Percentiles rank a stretch among this genome's conserved stretches.
These are phyloP conservation scores for Lepidothrix coronata DNA, from an alignment of 2,113 vertebrate species.

Conservation along the genomic window DNA sequence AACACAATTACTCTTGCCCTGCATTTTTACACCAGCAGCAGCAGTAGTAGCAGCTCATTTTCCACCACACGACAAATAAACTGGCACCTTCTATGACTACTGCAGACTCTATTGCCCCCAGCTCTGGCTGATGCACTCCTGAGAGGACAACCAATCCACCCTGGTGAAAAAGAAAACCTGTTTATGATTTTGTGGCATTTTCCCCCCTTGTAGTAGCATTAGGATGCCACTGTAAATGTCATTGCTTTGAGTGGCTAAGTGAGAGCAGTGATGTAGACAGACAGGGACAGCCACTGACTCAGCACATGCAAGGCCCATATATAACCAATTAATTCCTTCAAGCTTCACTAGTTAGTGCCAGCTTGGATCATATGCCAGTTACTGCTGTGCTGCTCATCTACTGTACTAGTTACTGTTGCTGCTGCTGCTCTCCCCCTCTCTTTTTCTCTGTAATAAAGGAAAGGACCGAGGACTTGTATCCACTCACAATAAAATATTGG, in stretches of 20 bases:
- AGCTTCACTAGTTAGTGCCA: not conserved
- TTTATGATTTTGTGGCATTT: not conserved
- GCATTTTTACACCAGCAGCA: not conserved
- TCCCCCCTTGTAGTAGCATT: not conserved
- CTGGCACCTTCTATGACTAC: not conserved
- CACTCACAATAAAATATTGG: not conserved
- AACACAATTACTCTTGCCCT: not conserved
- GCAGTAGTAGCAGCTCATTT: not conserved
- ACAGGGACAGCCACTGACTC: not conserved
- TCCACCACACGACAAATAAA: not conserved
- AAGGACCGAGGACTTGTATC: not conserved
- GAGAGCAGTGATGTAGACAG: not conserved
- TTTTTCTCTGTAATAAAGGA: not conserved
- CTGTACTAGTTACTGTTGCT: conserved; percentile 41
- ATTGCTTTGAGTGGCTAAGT: not conserved
- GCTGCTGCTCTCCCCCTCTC: not conserved
- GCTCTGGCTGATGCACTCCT: not conserved
- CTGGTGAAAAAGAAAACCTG: not conserved
- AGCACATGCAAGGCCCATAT: not conserved
- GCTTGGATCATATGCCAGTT: not conserved
- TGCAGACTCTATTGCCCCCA: not conserved
- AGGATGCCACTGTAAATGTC: not conserved
- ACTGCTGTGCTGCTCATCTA: not conserved
- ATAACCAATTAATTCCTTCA: conserved; percentile 25
- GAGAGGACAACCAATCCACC: not conserved